A percentile compares a stretch with the other conserved stretches of the same genome.
phyloP scores from a whole-genome alignment of 2,113 vertebrate species.

The Daboia siamensis region DNA sequence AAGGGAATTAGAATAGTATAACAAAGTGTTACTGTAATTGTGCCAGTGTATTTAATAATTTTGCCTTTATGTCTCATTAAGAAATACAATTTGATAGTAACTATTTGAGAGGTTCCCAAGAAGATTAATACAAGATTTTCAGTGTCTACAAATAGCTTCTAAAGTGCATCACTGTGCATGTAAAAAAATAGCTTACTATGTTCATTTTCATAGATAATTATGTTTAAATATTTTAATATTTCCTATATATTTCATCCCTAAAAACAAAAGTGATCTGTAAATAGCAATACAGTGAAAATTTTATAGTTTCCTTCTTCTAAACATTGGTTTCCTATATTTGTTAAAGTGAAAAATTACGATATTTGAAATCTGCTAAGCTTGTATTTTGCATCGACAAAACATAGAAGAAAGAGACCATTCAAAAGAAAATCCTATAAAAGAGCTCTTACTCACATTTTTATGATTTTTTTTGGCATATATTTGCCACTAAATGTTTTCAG shows the following conservation, averaged over 20 bases:
- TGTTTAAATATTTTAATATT: background rate
- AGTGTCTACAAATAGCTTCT: background rate
- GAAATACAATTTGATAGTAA: background rate
- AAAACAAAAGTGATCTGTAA: background rate
- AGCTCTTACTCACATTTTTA: background rate
- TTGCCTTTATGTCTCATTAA: background rate
- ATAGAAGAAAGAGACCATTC: background rate
- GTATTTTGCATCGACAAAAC: background rate
- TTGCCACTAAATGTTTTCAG: background rate
- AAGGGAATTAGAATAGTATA: background rate
- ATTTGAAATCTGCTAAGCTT: background rate
- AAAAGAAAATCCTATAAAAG: background rate
- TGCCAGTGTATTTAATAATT: background rate
- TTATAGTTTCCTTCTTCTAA: background rate
- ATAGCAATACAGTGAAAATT: background rate
- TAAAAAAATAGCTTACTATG: background rate
- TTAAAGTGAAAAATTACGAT: background rate
- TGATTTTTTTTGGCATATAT: background rate
- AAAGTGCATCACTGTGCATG: background rate
- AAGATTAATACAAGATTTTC: background rate
- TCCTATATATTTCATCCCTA: background rate
- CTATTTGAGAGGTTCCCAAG: background rate
- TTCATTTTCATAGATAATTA: background rate
- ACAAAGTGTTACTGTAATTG: background rate
- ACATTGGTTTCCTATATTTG: background rate